Conservation (phyloP, 35 echinoderm and acorn worm genomes). For the Ophioderma brevispina region DNA sequence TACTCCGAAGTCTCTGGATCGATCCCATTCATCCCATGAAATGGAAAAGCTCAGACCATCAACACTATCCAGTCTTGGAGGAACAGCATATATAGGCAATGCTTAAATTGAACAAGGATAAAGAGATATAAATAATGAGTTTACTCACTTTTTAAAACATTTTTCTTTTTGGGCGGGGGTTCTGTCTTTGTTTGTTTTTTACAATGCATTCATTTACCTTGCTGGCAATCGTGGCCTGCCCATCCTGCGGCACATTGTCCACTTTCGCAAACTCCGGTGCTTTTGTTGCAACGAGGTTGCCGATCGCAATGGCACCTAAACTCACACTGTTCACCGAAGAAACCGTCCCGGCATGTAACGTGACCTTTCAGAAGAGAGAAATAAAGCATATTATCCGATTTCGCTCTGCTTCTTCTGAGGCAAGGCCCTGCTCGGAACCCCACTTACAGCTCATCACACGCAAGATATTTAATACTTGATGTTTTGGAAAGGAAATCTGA, state of each 20-base stretch:
- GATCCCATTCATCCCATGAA: not conserved
- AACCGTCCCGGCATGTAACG: not conserved
- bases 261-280: not conserved
- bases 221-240: not conserved
- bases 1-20: not conserved
- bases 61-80: not conserved
- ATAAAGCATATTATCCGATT: too few relatives aligned
- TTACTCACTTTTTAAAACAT: too few relatives aligned
- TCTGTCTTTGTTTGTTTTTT: too few relatives aligned
- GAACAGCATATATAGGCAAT: not conserved
- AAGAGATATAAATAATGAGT: too few relatives aligned
- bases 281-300: not conserved
- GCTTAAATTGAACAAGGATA: not conserved
- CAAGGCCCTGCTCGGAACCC: too few relatives aligned
- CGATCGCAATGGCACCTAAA: not conserved
- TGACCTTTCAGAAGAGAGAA: too few relatives aligned
- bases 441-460: too few relatives aligned
- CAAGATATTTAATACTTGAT: too few relatives aligned
- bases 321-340: not conserved
- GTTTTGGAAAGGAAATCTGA: too few relatives aligned
- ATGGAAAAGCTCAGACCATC: not conserved
- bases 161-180: too few relatives aligned
- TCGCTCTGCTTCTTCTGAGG: too few relatives aligned
- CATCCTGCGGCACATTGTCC: not conserved
- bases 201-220: not conserved